Evolutionary conservation across 2,797 vertebrate genomes (phyloP).

Genomic region (Rachycentron canadum): DNA sequence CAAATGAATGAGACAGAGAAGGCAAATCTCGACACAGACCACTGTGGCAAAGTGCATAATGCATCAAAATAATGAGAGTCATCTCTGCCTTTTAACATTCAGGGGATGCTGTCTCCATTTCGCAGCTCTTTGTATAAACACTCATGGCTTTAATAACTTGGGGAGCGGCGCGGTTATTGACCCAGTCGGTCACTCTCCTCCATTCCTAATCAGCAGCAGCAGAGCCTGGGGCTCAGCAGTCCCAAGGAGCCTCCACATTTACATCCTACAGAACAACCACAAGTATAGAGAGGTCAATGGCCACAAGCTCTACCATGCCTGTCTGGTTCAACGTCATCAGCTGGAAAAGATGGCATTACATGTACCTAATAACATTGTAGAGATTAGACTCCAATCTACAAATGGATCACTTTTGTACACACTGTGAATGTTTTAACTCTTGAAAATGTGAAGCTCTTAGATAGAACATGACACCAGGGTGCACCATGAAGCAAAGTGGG

Average conservation of each 20-base stretch:
- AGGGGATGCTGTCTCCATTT: conserved; percentile 72
- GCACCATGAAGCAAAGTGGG: conserved; percentile 1
- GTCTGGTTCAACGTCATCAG: conserved; percentile 29
- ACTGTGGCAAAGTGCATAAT: conserved; percentile 62
- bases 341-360: conserved; percentile 31
- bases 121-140: conserved; percentile 82
- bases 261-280: conserved; percentile 61
- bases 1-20: conserved; percentile 55
- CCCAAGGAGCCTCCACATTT: conserved; percentile 75
- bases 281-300: conserved; percentile 47
- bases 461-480: not conserved
- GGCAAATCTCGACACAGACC: conserved; percentile 55
- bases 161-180: conserved; percentile 80
- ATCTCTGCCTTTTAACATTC: conserved; percentile 79
- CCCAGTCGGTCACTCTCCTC: conserved; percentile 80
- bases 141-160: conserved; percentile 83
- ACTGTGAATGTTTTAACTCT: conserved; percentile 29
- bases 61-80: conserved; percentile 74
- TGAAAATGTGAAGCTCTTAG: conserved; percentile 4
- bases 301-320: conserved; percentile 20
- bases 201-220: conserved; percentile 81
- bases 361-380: conserved; percentile 49
- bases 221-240: conserved; percentile 71
- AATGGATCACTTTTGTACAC: conserved; percentile 36
- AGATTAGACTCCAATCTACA: conserved; percentile 47